phyloP scores from a whole-genome alignment of 2,797 vertebrate genomes.

The Hoplostethus atlanticus region DNA sequence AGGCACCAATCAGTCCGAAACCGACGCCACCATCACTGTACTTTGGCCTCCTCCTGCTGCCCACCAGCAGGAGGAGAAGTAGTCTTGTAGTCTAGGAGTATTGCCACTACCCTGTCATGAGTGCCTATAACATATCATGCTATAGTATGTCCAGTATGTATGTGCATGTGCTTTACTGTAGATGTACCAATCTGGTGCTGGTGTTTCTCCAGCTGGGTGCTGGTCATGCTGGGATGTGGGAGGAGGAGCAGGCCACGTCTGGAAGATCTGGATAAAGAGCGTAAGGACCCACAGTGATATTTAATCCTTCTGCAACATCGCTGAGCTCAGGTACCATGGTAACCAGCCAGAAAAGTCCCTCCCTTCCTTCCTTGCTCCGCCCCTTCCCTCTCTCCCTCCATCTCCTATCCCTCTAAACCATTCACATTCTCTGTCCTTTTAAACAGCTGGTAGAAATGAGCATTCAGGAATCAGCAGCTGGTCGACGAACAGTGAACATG shows the following conservation, averaged over 20 bases:
- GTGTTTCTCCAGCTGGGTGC: conserved; percentile 40
- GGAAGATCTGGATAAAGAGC: conserved; percentile 67
- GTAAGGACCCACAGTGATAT: conserved; percentile 66
- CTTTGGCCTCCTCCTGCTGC: too few relatives aligned
- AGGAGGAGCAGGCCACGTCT: conserved; percentile 57
- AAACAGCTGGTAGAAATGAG: conserved; percentile 17
- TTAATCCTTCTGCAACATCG: conserved; percentile 58
- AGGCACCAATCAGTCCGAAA: too few relatives aligned
- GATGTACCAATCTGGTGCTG: conserved; percentile 25
- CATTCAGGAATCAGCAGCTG: conserved; percentile 17
- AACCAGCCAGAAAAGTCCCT: conserved; percentile 44
- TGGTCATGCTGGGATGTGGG: conserved; percentile 49
- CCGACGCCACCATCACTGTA: too few relatives aligned
- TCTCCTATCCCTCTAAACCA: conserved; percentile 9
- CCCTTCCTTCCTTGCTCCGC: background rate
- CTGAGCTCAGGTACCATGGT: conserved; percentile 70
- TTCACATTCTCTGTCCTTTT: background rate
- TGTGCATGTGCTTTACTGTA: background rate
- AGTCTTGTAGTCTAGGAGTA: too few relatives aligned
- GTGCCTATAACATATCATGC: conserved; percentile 34
- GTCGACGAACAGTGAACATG: conserved; percentile 19
- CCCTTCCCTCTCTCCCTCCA: conserved; percentile 7
- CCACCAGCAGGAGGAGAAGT: too few relatives aligned
- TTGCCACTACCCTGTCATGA: conserved; percentile 2
- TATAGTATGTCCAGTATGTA: conserved; percentile 22